Percentiles rank a stretch among this genome's conserved stretches.
phyloP scores from a whole-genome alignment of 1,140 invertebrate species.

The Anthonomus grandis region DNA sequence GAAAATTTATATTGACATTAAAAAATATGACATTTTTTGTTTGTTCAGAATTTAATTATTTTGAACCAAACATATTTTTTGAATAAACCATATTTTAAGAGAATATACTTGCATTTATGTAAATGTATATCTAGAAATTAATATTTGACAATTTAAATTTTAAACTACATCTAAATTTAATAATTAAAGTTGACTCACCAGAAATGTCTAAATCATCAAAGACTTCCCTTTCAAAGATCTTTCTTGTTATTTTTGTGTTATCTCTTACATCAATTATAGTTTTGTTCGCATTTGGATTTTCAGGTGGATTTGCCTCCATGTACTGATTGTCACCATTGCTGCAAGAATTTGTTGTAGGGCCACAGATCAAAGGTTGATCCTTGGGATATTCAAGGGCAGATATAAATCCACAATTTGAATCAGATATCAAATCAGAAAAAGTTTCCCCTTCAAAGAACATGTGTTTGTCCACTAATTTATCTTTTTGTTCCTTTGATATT shows the following conservation, averaged over 20 bases:
- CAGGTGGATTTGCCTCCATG: not conserved
- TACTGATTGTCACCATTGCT: not conserved
- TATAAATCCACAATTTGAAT: conserved; percentile 6
- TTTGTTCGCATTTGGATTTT: not conserved
- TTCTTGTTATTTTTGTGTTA: conserved; percentile 2
- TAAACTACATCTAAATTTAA: not conserved
- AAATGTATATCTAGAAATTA: not conserved
- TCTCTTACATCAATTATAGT: not conserved
- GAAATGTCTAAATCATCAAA: conserved; percentile 14
- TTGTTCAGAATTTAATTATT: too few species aligned
- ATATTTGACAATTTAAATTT: not conserved
- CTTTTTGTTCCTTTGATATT: not conserved
- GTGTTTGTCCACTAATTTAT: not conserved
- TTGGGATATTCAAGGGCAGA: not conserved
- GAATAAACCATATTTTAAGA: conserved; percentile 12
- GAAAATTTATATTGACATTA: too few species aligned
- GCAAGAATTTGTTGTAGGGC: not conserved
- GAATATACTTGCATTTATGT: conserved; percentile 9
- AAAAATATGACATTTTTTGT: too few species aligned
- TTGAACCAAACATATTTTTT: not conserved
- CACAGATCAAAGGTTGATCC: not conserved
- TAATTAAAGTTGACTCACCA: not conserved
- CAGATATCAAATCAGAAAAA: conserved; percentile 11
- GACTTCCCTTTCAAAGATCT: conserved; percentile 16
- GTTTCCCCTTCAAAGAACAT: conserved; percentile 19